Evolutionary conservation across 2,797 vertebrate species (phyloP), one percentile per base, ranked within the genome.

Genomic region (Helarctos malayanus): DNA sequence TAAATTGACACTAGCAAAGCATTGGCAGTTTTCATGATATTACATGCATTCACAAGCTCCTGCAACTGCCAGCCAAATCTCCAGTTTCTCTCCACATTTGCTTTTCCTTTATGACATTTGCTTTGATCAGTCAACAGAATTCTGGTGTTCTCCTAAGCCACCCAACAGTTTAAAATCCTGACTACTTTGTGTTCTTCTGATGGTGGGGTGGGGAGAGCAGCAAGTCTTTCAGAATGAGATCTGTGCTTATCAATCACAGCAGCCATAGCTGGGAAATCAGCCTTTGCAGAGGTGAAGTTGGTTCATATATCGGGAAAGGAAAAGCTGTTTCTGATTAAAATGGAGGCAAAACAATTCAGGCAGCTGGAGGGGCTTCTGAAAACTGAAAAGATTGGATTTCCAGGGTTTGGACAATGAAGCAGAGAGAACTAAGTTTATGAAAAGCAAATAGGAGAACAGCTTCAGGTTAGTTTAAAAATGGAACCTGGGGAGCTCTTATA

Each of bases 61-160:
- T 38, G 32, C 82, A 47, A 94, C 89, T 98, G 97, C 93, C 68
- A 47, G 93, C 82, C 89, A 91, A 93, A 86, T 57, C 97, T 95
- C 94, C 19, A 90, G 87, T 41, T 83, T 95, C 96, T 92, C 89
- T 35, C 45, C 88, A 63, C 96, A 49, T 97, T 97, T 97, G 95
- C 93, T 97, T 97, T 97, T 96, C 84, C 73, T 97, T 95, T 71
- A n/a, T 97, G 94, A 97, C 95, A 97, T 97, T 97, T n/a, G 32
- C 61, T 65, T 65, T 97, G 83, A 96, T 97, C 93, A 94, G 91
- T 94, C 97, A 96, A 97, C 95, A 96, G 85, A 94, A 92, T 0
- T 3, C 78, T 57, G 63, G 63, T 84, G 54, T 69, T 96, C 91
- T 94, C 76, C 80, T 49, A 73, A 96, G 90, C 29, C 81, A 88